A percentile compares a stretch with the other conserved stretches of the same genome.
Evolutionary conservation across 2,888 invertebrate genomes (phyloP).

Genomic region (Leucozona laternaria): DNA sequence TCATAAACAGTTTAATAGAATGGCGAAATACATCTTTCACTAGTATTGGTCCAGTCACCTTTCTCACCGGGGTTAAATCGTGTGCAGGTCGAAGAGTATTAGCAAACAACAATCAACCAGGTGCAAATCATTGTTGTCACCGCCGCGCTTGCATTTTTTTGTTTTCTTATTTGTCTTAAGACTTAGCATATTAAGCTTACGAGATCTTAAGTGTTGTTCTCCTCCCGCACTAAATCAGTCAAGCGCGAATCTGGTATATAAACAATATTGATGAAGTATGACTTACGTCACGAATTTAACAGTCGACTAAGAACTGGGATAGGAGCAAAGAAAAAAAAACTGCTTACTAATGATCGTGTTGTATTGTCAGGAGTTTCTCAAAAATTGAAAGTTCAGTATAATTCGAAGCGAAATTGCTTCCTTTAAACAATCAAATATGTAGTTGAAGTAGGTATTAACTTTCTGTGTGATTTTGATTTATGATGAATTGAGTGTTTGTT

Average conservation of each 20-base stretch:
- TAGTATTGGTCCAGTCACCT: not conserved
- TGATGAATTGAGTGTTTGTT: slow-evolving; percentile 12
- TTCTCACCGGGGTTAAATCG: not conserved
- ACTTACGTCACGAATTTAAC: slow-evolving; percentile 33
- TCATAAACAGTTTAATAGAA: no score
- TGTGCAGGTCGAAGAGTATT: not conserved
- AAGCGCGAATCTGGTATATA: slow-evolving; percentile 12
- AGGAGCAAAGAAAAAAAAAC: not conserved
- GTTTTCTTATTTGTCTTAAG: slow-evolving; percentile 10
- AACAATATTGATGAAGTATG: slow-evolving; percentile 28
- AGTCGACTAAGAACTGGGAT: not conserved
- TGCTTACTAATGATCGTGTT: slow-evolving; percentile 36
- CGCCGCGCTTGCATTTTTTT: not conserved
- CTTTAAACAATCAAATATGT: slow-evolving; percentile 4
- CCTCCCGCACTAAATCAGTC: slow-evolving; percentile 11
- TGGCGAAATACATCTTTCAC: not conserved
- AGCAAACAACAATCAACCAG: slow-evolving; percentile 22
- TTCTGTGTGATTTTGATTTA: slow-evolving; percentile 38
- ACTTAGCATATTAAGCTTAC: not conserved
- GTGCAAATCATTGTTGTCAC: slow-evolving; percentile 42
- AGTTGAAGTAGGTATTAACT: not conserved
- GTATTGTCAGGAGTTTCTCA: slow-evolving; percentile 28
- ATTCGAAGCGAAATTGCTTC: slow-evolving; percentile 36
- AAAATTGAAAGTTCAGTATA: slow-evolving; percentile 27
- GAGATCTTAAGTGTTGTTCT: not conserved